A percentile compares a stretch with the other conserved stretches of the same genome.
Conservation (phyloP, 2,113 vertebrate genomes). For the Protobothrops flavoviridis region DNA sequence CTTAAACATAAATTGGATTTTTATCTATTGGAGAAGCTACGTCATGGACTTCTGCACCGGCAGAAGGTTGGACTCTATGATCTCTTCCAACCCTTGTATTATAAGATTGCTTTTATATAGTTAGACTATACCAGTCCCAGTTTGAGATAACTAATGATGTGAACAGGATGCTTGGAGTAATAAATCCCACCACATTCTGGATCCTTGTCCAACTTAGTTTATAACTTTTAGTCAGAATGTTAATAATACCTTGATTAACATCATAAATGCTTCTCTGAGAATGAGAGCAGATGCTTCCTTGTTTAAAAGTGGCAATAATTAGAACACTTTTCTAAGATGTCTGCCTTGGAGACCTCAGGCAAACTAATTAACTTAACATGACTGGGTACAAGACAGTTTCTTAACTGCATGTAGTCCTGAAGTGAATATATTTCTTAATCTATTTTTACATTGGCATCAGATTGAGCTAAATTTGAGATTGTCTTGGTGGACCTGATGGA, state of each 20-base stretch:
- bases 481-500: background rate
- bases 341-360: background rate
- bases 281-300: background rate
- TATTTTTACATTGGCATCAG: background rate
- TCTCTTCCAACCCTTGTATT: background rate
- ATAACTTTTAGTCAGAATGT: background rate
- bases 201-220: background rate
- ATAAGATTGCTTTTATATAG: background rate
- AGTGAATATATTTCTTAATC: background rate
- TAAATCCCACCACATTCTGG: background rate
- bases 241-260: background rate
- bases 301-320: background rate
- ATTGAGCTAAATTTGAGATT: background rate
- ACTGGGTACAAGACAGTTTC: background rate
- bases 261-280: background rate
- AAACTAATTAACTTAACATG: background rate
- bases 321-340: background rate
- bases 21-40: background rate
- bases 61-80: background rate
- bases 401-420: background rate
- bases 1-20: background rate
- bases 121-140: background rate
- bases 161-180: background rate
- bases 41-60: background rate
- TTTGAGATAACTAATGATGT: background rate